Evolutionary conservation across 2,888 invertebrate genomes (phyloP), one percentile per base, ranked within the genome.

Genomic region (Caenorhabditis uteleia): DNA sequence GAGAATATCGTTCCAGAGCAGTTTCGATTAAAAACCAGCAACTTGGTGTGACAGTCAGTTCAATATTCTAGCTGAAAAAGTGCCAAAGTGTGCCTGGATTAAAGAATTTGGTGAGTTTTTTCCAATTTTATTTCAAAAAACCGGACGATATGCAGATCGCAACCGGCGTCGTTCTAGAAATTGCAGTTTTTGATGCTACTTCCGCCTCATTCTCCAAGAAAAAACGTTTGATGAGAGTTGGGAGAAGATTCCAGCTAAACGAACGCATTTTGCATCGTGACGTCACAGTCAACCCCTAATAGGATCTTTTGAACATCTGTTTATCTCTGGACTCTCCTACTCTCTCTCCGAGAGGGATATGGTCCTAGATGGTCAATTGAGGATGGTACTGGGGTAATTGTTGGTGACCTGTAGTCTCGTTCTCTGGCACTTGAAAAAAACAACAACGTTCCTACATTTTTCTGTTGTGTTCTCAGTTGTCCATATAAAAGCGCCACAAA

Each of bases 391-490:
- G n/a, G n/a, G n/a, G n/a, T n/a, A n/a, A n/a, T n/a, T n/a, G n/a
- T n/a, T n/a, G n/a, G n/a, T n/a, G n/a, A n/a, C n/a, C n/a, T n/a
- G n/a, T n/a, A n/a, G n/a, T n/a, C n/a, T n/a, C n/a, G n/a, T n/a
- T 40, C 40, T 26, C 88, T 89, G 27, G 91, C 91, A 0, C 86
- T 89, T 61, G 86, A 88, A 51, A 87, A 89, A 38, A 88, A 90
- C 10, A 82, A 95, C 5, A 89, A 89, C 83, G 90, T 95, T 1
- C 86, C 95, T 70, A 70, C 70, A 7, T 97, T 97, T 83, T 89
- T 98, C 1, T 95, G 95, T 0, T 97, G 97, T 83, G 89, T 95
- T 2, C 89, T 92, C 31, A 95, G 94, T 1, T 98, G 98, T 84
- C 97, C 98, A 0, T 98, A 97, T 83, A 95, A 97, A 85, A 97